A percentile compares a stretch with the other conserved stretches of the same genome.
Conservation (phyloP, 2,113 vertebrate genomes). For the Oxyura jamaicensis region DNA sequence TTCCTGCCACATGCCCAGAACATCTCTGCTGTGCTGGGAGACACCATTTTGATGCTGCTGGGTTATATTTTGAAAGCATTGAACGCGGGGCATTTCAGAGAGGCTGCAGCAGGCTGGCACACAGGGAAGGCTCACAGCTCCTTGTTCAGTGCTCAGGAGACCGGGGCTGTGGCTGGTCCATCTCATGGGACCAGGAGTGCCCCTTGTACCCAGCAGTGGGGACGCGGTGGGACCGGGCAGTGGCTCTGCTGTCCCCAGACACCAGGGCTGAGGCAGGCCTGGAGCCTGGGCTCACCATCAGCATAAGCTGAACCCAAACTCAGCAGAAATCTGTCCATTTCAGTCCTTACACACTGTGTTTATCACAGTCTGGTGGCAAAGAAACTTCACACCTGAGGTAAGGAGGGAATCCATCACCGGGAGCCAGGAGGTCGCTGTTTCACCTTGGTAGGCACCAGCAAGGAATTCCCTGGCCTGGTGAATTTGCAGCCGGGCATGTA, state of each 20-base stretch:
- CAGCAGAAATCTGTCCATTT: background rate
- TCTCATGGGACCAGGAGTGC: background rate
- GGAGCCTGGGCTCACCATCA: background rate
- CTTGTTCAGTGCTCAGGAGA: background rate
- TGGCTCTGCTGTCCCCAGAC: background rate
- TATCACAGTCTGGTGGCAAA: background rate
- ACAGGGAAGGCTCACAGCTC: accelerated
- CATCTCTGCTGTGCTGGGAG: accelerated
- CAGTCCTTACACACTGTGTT: background rate
- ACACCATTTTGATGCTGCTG: background rate
- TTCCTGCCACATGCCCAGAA: background rate
- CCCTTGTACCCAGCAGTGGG: background rate
- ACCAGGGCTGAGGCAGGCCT: background rate
- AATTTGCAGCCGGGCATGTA: background rate
- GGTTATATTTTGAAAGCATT: background rate
- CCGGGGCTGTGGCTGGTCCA: background rate
- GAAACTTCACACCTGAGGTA: background rate
- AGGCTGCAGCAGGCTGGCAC: background rate
- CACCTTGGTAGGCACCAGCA: background rate
- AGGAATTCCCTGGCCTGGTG: background rate
- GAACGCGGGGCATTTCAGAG: background rate
- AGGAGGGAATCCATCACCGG: background rate
- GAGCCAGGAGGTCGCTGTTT: background rate
- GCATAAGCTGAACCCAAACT: background rate
- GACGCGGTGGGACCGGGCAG: background rate